Conservation (phyloP, 2,113 vertebrate species). For the Cyprinus carpio region DNA sequence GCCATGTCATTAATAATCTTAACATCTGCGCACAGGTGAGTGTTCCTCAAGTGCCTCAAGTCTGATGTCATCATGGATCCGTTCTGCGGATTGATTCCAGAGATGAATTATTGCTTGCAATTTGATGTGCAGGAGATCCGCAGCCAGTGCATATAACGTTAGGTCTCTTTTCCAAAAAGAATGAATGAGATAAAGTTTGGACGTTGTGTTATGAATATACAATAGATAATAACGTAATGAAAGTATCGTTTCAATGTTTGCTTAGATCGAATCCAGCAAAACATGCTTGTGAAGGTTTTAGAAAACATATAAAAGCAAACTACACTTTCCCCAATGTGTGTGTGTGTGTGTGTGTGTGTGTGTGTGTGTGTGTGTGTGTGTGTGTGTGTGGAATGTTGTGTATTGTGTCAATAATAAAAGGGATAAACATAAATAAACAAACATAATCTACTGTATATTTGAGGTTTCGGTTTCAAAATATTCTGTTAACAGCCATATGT, state of each 20-base stretch:
- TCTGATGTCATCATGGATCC: neutral
- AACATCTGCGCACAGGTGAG: constrained; percentile 61
- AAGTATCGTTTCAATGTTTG: neutral
- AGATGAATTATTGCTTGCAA: neutral
- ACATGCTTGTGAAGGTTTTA: neutral
- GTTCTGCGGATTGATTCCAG: neutral
- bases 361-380: neutral
- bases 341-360: neutral
- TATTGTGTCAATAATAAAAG: neutral
- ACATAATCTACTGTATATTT: neutral
- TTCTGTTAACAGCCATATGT: too few species aligned
- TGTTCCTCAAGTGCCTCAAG: neutral
- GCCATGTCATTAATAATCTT: constrained; percentile 63
- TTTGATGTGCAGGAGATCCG: neutral
- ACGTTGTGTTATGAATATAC: neutral
- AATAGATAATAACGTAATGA: neutral
- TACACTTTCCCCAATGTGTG: neutral
- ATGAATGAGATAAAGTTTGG: neutral
- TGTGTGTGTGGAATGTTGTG: neutral
- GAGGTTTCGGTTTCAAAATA: neutral
- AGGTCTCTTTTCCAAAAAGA: neutral
- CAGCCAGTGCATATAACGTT: neutral
- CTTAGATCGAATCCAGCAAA: neutral
- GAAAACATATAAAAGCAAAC: neutral
- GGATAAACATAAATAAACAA: neutral